phyloP scores from a whole-genome alignment of 2,113 vertebrate species.

The Laticauda laticaudata region DNA sequence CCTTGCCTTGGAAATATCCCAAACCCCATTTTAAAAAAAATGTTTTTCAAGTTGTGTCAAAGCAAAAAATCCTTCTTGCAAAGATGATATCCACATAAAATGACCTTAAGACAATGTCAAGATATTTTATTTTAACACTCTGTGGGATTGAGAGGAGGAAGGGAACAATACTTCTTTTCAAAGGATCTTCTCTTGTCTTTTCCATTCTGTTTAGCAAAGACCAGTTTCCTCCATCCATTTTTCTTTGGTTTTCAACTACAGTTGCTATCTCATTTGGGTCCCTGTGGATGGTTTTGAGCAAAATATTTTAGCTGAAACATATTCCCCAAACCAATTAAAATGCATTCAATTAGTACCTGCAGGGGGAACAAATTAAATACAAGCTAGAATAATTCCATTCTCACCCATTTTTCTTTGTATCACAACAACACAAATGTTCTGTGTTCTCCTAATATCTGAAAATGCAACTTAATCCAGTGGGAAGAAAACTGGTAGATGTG shows the following conservation, averaged over 20 bases:
- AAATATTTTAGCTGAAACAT: constrained; percentile 57
- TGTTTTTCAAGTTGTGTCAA: constrained; percentile 57
- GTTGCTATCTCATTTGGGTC: constrained; percentile 48
- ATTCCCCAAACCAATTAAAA: constrained; percentile 57
- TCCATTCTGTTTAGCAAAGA: constrained; percentile 51
- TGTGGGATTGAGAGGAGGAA: constrained; percentile 57
- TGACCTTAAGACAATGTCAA: constrained; percentile 53
- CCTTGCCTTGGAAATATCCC: constrained; percentile 57
- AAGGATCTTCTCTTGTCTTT: constrained; percentile 34
- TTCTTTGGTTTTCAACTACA: constrained; percentile 53
- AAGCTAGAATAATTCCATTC: constrained; percentile 48
- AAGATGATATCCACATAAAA: constrained; percentile 58
- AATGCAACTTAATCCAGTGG: constrained; percentile 29
- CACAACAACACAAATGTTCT: constrained; percentile 25
- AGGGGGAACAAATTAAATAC: constrained; percentile 61
- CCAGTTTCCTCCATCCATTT: constrained; percentile 44
- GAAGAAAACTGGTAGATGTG: neutral
- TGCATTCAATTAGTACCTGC: constrained; percentile 61
- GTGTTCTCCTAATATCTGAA: neutral
- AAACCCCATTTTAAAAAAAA: constrained; percentile 55
- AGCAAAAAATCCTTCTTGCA: constrained; percentile 41
- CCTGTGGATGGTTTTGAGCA: constrained; percentile 57
- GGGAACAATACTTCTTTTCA: constrained; percentile 65
- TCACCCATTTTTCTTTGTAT: constrained; percentile 21
- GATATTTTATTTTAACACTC: constrained; percentile 68